Conservation (phyloP, 2,797 vertebrate genomes). For the Intellagama lesueurii region DNA sequence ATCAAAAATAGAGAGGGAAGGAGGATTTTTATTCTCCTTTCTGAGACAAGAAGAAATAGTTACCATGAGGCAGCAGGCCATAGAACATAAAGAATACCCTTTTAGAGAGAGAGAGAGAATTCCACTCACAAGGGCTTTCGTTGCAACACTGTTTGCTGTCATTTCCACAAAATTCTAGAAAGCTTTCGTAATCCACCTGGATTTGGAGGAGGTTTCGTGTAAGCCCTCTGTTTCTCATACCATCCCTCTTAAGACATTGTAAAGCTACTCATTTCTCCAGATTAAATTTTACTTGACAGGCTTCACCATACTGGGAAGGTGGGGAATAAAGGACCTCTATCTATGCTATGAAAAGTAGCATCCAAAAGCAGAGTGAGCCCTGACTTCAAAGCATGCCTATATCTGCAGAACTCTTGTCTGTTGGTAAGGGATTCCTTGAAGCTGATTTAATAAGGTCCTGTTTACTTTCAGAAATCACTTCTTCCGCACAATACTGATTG, state of each 20-base stretch:
- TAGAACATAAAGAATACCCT: conserved; percentile 14
- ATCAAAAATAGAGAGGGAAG: not conserved
- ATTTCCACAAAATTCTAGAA: conserved; percentile 16
- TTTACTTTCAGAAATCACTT: not conserved
- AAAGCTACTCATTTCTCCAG: conserved; percentile 20
- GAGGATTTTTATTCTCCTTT: not conserved
- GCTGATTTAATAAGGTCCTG: not conserved
- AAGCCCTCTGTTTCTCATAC: conserved; percentile 21
- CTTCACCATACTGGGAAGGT: not conserved
- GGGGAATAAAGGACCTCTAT: not conserved
- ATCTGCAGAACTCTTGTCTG: not conserved
- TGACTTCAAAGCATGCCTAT: not conserved
- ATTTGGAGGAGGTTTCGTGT: not conserved
- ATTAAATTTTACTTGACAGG: conserved; percentile 35
- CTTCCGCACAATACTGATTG: not conserved
- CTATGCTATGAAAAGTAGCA: not conserved
- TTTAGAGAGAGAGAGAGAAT: not conserved
- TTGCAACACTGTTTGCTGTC: not conserved
- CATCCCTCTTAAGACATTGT: conserved; percentile 4
- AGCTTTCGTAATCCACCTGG: conserved; percentile 14
- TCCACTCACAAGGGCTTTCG: not conserved
- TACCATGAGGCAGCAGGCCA: not conserved
- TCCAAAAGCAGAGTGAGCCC: not conserved
- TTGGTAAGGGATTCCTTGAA: not conserved
- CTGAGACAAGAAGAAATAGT: not conserved